These are phyloP conservation scores for Montipora capricornis DNA, from an alignment of 64 coral and sea anemone species.

Conservation along the genomic window DNA sequence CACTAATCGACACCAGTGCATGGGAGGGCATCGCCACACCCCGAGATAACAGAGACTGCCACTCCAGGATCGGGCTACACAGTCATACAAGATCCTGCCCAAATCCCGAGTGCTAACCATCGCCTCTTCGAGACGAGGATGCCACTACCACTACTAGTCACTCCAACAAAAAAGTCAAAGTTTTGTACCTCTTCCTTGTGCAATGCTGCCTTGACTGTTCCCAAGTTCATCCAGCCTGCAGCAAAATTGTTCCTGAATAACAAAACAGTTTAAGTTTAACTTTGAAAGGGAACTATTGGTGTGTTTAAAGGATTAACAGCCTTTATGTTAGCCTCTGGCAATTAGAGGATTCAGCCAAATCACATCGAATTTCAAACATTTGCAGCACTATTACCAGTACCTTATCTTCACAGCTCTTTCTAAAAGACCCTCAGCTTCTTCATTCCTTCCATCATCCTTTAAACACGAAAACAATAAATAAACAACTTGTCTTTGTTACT, in stretches of 20 bases:
- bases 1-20: too few relatives aligned
- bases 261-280: background rate
- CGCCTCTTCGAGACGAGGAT: too few relatives aligned
- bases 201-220: conserved; percentile 88
- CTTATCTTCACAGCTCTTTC: conserved; percentile 81
- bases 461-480: background rate
- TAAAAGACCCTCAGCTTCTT: conserved; percentile 80
- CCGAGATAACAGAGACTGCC: too few relatives aligned
- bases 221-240: conserved; percentile 95
- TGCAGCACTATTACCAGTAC: background rate
- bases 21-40: too few relatives aligned
- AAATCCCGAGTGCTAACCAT: too few relatives aligned
- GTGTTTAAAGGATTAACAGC: too few relatives aligned
- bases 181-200: conserved; percentile 67
- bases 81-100: too few relatives aligned
- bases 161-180: background rate
- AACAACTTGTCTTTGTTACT: background rate
- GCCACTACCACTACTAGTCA: too few relatives aligned
- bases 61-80: too few relatives aligned
- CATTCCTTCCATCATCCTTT: conserved; percentile 78
- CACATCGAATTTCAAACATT: background rate
- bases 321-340: too few relatives aligned
- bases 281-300: too few relatives aligned
- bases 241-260: conserved; percentile 65
- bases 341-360: too few relatives aligned